Base-by-base conservation (phyloP, 2,113 vertebrate genomes). In the Morphnarchus princeps region DNA sequence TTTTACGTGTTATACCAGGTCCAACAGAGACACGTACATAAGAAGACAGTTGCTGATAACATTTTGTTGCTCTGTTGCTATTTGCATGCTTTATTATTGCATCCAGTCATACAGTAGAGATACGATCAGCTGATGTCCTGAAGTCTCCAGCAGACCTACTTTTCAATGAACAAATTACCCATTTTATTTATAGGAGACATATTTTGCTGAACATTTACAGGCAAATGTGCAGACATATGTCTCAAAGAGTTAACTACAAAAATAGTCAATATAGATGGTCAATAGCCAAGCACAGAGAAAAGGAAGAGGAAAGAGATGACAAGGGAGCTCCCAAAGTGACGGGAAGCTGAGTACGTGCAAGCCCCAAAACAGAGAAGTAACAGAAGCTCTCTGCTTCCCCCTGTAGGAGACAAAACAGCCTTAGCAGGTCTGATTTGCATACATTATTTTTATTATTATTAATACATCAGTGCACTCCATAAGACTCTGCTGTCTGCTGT, bases 371-470 rank as follows among this genome's bases (percentile, higher is more conserved):
- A 62, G 25, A 50, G 58, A 40, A 77, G 38, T 20, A 90, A 86
- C 24, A 61, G 59, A 58, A 95, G 82, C 86, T 95, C 94, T 96
- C 91, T 97, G 92, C 90, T 91, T 89, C 92, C 86, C 89, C 72
- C 95, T 89, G 38, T 95, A 90, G 95, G 92, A 82, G 40, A 67
- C 90, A 74, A 90, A 84, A 9, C 8, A 59, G 38, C 31, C 36
- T 87, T 43, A 47, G 11, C 16, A 81, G 12, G 10, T 36, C 58
- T 95, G 26, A 74, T 95, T 92, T 89, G 26, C 63, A 59, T 89
- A 20, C 5, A 59, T 89, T 83, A 90, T 70, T 93, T 84, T 89
- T 76, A 57, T 54, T 88, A n/a, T 85, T 95, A 71, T 66, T 89
- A 62, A 69, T 57, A 21, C 7, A 0, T 55, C 32, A 43, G 20